Evolutionary conservation across 2,113 vertebrate species (phyloP).

Genomic region (Chaetodon trifascialis): DNA sequence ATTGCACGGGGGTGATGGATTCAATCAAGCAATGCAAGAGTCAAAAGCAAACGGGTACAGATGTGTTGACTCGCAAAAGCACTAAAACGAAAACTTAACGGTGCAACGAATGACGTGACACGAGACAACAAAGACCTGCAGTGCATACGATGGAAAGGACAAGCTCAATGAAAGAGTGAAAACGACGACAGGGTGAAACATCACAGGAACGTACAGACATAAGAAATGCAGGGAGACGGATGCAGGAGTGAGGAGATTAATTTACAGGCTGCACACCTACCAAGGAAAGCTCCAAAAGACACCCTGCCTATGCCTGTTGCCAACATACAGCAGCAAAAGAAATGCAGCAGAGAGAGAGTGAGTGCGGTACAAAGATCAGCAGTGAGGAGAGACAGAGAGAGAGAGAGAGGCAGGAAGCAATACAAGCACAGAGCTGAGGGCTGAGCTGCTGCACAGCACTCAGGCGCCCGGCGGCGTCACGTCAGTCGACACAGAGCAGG

Average conservation of each 20-base stretch:
- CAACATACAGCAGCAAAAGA: constrained; percentile 67
- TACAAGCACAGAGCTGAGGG: constrained; percentile 30
- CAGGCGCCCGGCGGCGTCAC: background rate
- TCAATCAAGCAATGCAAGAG: background rate
- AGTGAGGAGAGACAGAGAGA: constrained; percentile 23
- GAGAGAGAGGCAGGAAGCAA: background rate
- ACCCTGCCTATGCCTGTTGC: constrained; percentile 91
- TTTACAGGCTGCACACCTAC: constrained; percentile 84
- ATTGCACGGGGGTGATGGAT: background rate
- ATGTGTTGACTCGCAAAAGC: background rate
- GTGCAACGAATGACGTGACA: background rate
- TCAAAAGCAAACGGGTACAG: background rate
- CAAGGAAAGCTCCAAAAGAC: constrained; percentile 93
- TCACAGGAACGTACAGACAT: background rate
- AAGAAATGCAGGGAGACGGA: background rate
- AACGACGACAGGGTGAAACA: background rate
- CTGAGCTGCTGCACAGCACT: background rate
- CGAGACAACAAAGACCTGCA: background rate
- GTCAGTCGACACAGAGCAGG: constrained; percentile 23
- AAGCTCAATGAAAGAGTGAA: background rate
- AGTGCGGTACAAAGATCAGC: constrained; percentile 53
- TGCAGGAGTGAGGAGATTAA: background rate
- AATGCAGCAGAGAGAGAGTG: constrained; percentile 70
- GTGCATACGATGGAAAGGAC: background rate
- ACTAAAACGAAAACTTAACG: background rate